These are phyloP conservation scores for Rhadinocentrus ornatus DNA, from an alignment of 2,797 vertebrate species.

Conservation along the genomic window DNA sequence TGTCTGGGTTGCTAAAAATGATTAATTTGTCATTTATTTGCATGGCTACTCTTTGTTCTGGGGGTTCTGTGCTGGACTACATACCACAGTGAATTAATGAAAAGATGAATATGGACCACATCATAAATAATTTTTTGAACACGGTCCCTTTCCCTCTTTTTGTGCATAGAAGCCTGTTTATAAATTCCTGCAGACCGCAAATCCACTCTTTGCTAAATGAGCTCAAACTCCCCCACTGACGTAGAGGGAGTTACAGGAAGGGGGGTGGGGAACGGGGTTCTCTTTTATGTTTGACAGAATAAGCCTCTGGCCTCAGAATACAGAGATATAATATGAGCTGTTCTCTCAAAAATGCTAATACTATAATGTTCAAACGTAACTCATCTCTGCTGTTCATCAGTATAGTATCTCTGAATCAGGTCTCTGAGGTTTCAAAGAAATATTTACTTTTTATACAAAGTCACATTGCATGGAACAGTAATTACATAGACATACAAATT, in stretches of 20 bases:
- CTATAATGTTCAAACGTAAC: constrained; percentile 1
- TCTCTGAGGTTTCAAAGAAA: constrained; percentile 22
- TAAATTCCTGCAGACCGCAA: not conserved
- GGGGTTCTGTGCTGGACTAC: not conserved
- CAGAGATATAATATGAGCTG: not conserved
- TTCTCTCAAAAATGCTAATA: constrained; percentile 7
- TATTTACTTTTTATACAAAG: not conserved
- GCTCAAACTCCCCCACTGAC: constrained; percentile 1
- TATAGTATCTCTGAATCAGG: not conserved
- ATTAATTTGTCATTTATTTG: not conserved
- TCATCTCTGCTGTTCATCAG: constrained; percentile 26
- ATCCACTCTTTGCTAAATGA: not conserved
- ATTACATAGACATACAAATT: constrained; percentile 1
- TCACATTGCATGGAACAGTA: not conserved
- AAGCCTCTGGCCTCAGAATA: constrained; percentile 14
- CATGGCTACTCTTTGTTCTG: constrained; percentile 4
- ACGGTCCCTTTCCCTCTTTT: not conserved
- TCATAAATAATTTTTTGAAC: not conserved
- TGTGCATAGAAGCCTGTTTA: not conserved
- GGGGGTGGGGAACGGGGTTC: not conserved
- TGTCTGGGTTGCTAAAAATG: constrained; percentile 32
- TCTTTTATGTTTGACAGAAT: constrained; percentile 3
- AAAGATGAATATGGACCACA: not conserved
- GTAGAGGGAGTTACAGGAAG: not conserved
- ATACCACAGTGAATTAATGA: not conserved